A percentile compares a stretch with the other conserved stretches of the same genome.
Evolutionary conservation across 2,888 invertebrate genomes (phyloP).

Genomic region (Melieria omissa): DNA sequence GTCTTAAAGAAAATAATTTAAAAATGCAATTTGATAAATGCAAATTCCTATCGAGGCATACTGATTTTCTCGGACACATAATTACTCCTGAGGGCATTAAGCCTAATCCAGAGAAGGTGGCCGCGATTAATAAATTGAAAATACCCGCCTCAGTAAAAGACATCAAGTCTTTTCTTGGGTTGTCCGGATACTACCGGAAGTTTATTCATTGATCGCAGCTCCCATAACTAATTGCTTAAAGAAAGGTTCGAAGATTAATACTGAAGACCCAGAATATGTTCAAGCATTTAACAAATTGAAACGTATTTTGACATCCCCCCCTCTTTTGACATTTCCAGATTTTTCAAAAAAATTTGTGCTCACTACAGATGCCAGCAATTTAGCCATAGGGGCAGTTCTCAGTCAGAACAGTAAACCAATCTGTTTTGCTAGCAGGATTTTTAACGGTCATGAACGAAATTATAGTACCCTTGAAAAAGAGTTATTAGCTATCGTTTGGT

Average conservation of each 20-base stretch:
- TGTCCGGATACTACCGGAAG: not conserved
- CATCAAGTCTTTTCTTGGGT: too few species aligned
- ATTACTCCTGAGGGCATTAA: not conserved
- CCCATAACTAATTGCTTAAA: conserved; percentile 36
- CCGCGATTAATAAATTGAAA: not conserved
- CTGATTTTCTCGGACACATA: conserved; percentile 19
- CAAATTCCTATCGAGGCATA: conserved; percentile 31
- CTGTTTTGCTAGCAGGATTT: conserved; percentile 50
- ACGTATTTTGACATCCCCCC: conserved; percentile 24
- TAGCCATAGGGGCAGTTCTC: conserved; percentile 50
- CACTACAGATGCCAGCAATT: conserved; percentile 43
- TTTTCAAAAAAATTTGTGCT: conserved; percentile 33
- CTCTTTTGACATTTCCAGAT: conserved; percentile 35
- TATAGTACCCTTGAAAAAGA: conserved; percentile 55
- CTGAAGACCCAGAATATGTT: conserved; percentile 31
- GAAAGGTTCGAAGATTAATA: conserved; percentile 29
- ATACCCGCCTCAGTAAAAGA: too few species aligned
- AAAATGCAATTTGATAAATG: not conserved
- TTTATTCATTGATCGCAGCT: conserved; percentile 6
- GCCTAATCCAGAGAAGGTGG: too few species aligned
- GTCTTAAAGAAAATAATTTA: not conserved
- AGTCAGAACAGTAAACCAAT: conserved; percentile 43
- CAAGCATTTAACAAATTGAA: conserved; percentile 34
- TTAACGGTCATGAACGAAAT: conserved; percentile 46
- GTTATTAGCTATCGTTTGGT: conserved; percentile 18